Conservation (phyloP, 2,113 vertebrate species). For the Spermophilus dauricus region DNA sequence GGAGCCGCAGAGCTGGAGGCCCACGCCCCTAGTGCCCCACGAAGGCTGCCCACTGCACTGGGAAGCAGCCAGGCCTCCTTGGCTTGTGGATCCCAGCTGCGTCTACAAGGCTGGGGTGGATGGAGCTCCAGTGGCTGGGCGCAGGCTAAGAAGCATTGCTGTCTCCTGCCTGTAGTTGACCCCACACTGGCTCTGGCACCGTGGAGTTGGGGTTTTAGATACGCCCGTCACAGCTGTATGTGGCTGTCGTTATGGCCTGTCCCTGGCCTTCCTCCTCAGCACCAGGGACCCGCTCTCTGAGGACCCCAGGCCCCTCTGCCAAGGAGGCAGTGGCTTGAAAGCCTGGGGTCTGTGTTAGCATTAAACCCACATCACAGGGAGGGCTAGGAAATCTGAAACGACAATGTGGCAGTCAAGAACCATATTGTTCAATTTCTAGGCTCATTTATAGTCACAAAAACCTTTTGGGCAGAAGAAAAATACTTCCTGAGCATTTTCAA, state of each 20-base stretch:
- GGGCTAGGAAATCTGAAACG: accelerated
- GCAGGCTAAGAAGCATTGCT: neutral
- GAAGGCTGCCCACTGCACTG: too few species aligned
- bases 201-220: neutral
- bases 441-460: neutral
- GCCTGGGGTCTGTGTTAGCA: accelerated
- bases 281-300: accelerated
- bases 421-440: too few species aligned
- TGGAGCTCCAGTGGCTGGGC: neutral
- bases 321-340: neutral
- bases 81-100: accelerated
- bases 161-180: neutral
- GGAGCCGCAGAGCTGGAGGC: too few species aligned
- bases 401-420: neutral
- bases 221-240: neutral
- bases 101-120: accelerated
- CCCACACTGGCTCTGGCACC: neutral
- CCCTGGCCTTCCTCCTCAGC: neutral
- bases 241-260: accelerated
- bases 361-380: neutral
- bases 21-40: too few species aligned
- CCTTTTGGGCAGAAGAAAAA: neutral
- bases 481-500: neutral
- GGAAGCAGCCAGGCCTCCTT: too few species aligned
- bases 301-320: accelerated